Conservation (phyloP, 2,113 vertebrate species). For the Semicossyphus pulcher region DNA sequence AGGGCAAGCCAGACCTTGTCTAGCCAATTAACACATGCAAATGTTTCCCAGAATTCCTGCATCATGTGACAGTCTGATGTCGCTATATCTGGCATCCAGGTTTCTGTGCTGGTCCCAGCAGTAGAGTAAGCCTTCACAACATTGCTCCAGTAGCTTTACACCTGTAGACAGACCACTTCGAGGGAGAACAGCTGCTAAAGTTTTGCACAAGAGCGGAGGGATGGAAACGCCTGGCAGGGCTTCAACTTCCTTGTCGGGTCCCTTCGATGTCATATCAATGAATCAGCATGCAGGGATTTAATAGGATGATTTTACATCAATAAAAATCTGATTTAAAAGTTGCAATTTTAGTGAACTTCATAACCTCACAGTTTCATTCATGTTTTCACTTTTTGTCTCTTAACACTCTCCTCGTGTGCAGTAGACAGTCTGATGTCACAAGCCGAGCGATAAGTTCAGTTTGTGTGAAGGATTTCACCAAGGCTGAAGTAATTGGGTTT, state of each 20-base stretch:
- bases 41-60: not conserved
- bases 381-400: conserved; percentile 10
- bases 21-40: not conserved
- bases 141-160: conserved; percentile 13
- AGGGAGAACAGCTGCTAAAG: conserved; percentile 42
- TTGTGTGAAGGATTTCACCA: conserved; percentile 48
- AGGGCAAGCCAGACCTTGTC: conserved; percentile 1
- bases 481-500: conserved; percentile 52
- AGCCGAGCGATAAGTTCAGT: conserved; percentile 38
- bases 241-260: conserved; percentile 6
- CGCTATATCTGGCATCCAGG: not conserved
- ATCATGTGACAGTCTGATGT: not conserved
- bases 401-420: not conserved
- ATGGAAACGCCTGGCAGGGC: conserved; percentile 22
- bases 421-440: conserved; percentile 7
- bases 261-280: conserved; percentile 2
- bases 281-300: not conserved
- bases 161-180: conserved; percentile 32
- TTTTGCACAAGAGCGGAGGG: conserved; percentile 5
- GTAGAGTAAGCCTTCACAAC: not conserved
- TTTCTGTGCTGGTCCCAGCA: conserved; percentile 5
- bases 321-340: not conserved
- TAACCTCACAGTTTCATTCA: not conserved
- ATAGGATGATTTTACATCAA: not conserved
- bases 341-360: not conserved